A percentile compares a stretch with the other conserved stretches of the same genome.
phyloP scores from a whole-genome alignment of 1,140 invertebrate genomes.

The Drosophila gunungcola region DNA sequence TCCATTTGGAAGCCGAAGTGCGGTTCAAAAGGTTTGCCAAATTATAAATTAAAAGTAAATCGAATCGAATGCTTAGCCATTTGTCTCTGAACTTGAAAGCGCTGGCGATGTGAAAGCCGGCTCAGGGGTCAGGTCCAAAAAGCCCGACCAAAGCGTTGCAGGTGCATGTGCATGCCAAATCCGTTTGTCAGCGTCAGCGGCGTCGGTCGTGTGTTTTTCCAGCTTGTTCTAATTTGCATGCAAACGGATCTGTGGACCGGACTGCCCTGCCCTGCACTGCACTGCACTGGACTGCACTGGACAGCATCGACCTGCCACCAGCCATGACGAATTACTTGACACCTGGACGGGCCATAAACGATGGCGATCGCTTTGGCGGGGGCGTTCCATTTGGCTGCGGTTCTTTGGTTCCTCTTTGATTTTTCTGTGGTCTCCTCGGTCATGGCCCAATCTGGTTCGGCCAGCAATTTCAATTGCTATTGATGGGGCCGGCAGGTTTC shows the following conservation, averaged over 20 bases:
- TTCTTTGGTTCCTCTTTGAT: not conserved
- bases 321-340: constrained; percentile 79
- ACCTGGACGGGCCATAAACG: constrained; percentile 45
- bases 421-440: not conserved
- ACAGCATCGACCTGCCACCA: constrained; percentile 51
- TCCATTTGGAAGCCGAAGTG: constrained; percentile 56
- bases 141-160: constrained; percentile 31
- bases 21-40: constrained; percentile 78
- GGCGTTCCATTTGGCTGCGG: constrained; percentile 38
- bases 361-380: constrained; percentile 37
- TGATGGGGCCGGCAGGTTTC: constrained; percentile 46
- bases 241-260: constrained; percentile 76
- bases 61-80: constrained; percentile 78
- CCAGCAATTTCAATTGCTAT: constrained; percentile 68
- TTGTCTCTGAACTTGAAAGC: constrained; percentile 80
- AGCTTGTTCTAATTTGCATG: constrained; percentile 80
- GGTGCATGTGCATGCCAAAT: constrained; percentile 79
- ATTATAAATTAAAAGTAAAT: constrained; percentile 84
- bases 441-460: constrained; percentile 30
- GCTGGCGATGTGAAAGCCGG: constrained; percentile 69
- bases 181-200: constrained; percentile 61
- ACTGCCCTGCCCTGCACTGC: constrained; percentile 7
- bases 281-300: constrained; percentile 17
- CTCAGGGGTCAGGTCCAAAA: constrained; percentile 54
- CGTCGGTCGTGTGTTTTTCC: constrained; percentile 62